Base-by-base conservation (phyloP, 2,888 invertebrate genomes). In the Tetragnatha montana region DNA sequence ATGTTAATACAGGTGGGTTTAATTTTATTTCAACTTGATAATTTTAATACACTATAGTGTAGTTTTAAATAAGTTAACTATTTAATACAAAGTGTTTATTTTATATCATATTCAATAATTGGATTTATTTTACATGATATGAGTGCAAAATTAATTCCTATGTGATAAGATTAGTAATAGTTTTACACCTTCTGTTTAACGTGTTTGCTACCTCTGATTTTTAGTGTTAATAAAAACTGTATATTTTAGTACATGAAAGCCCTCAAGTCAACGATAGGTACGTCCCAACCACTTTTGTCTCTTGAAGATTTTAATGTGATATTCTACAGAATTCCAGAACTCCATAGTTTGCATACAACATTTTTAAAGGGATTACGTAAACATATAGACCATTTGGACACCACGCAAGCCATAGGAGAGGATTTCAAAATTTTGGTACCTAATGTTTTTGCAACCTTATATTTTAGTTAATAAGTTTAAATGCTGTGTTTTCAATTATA, bases 321-420 rank as follows among this genome's bases (percentile, higher is more conserved):
- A 93, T 98, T 98, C 94, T 97, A 97, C 93, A 97, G 97, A 94
- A 97, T 98, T 93, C 97, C 97, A 0, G 97, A 98, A 92, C 94
- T 98, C 79, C 96, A 97, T 93, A 95, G 95, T 80, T 94, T 97
- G 86, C 98, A 98, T 94, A 95, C 96, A 91, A 96, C 95, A 91
- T 98, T 98, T 94, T 94, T 98, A 74, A 95, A 96, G 89, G 96
- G 96, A 74, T 94, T 98, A 2, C 93, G 93, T 84, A 95, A 96
- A 92, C 94, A 95, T 89, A 96, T 96, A 85, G 95, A 95, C 68
- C 96, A 95, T 92, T 96, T 96, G 95, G 96, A 96, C 92, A 96
- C 95, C 92, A 95, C 95, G 93, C 95, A 96, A 87, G 95, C 95
- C 68, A 97, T 98, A 91, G 98, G 97, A 35, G 96, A 96, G 91